Conservation (phyloP, 2,797 vertebrate species). For the Hephaestus fuliginosus region DNA sequence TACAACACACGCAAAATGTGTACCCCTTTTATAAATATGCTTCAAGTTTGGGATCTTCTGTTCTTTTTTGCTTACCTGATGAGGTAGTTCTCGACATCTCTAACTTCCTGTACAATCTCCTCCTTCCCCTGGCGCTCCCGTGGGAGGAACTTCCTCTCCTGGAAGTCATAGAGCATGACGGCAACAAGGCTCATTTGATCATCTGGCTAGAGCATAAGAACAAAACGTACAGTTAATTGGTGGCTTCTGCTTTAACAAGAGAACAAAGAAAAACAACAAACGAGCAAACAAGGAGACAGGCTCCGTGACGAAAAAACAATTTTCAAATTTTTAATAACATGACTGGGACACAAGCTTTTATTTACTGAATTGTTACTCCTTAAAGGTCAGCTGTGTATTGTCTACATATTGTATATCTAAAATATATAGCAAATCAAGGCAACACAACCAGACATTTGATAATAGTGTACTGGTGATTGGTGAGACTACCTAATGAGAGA, state of each 20-base stretch:
- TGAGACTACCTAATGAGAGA: conserved; percentile 20
- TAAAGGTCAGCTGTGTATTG: conserved; percentile 1
- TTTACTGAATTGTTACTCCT: conserved; percentile 7
- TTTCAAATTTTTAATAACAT: background rate
- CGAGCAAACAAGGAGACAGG: background rate
- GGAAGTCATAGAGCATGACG: conserved; percentile 93
- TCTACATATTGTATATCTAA: background rate
- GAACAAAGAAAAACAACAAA: conserved; percentile 3
- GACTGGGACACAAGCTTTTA: background rate
- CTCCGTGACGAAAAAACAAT: background rate
- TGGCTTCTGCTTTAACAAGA: conserved; percentile 22
- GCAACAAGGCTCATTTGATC: conserved; percentile 89
- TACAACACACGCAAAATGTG: conserved; percentile 56
- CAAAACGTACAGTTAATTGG: conserved; percentile 27
- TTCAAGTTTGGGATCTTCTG: background rate
- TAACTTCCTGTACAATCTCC: conserved; percentile 85
- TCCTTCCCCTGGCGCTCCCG: conserved; percentile 72
- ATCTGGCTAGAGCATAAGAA: conserved; percentile 79
- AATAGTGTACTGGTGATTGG: conserved; percentile 6
- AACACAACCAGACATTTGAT: background rate
- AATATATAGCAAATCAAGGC: conserved; percentile 6
- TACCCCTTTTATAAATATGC: background rate
- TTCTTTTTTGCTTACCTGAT: conserved; percentile 77
- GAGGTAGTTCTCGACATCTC: conserved; percentile 86
- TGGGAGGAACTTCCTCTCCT: conserved; percentile 90